Base-by-base conservation (phyloP, 2,113 vertebrate genomes). In the Corythornis madagascariensis region DNA sequence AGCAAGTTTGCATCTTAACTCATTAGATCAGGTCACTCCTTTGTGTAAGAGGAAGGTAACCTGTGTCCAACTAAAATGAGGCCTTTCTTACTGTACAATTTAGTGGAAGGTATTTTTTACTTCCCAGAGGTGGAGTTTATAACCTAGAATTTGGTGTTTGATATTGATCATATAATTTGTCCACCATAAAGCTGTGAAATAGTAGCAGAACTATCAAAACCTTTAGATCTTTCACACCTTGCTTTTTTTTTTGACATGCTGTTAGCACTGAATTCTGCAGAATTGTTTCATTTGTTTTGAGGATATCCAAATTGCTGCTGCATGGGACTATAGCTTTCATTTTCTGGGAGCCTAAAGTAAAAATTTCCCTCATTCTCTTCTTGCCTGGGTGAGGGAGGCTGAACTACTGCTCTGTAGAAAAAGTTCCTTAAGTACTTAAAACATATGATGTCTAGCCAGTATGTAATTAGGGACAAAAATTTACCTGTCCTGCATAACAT, bases 41-140 rank as follows among this genome's bases (percentile, higher is more conserved):
- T 33, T 88, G 7, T 43, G n/a, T 70, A 60, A 81, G 35, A 88
- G 45, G 35, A 86, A 88, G 53, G 48, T 42, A 90, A 84, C 16
- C 28, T 89, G 53, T 65, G 73, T 22, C 42, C 38, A 72, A 55
- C 25, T 59, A 85, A 76, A 94, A 87, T 82, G 45, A 83, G 18
- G 20, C 7, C 33, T 70, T 42, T 86, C 43, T 40, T 43, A 45
- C 8, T 64, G 20, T n/a, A 63, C 22, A 55, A 1, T 22, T 67
- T 47, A 20, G 2, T 82, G 48, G 50, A 55, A 86, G 42, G n/a
- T 38, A 78, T 87, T 94, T 90, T 87, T 94, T 90, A 5, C 45
- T 88, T 92, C 53, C 76, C 16, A 86, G 77, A 92, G 93, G 45
- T 86, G 28, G 61, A 61, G 67, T 87, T 96, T 94, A 94, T 87